These are phyloP conservation scores for Ormyrus pomaceus DNA, from an alignment of 2,888 invertebrate species.

Conservation along the genomic window DNA sequence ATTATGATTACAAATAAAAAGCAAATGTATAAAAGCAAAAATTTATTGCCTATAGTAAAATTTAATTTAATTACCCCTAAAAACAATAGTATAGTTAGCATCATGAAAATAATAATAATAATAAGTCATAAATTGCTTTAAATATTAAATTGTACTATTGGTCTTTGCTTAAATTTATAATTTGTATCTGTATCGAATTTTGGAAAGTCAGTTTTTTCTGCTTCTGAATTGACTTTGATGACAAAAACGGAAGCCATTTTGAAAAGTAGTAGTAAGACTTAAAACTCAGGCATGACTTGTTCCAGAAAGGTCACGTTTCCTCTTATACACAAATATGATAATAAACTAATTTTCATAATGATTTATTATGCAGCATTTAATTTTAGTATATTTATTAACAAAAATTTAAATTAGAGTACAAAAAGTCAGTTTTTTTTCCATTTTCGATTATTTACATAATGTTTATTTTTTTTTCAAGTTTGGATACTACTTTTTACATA, in stretches of 20 bases:
- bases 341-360: not conserved
- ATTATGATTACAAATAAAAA: constrained; percentile 25
- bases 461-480: not conserved
- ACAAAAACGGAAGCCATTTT: no score
- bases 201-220: constrained; percentile 23
- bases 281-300: no score
- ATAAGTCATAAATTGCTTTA: constrained; percentile 35
- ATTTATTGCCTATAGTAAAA: not conserved
- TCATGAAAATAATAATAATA: constrained; percentile 39
- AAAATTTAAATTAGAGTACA: no score
- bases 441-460: not conserved
- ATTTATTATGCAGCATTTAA: no score
- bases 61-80: constrained; percentile 57
- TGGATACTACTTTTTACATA: no score
- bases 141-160: constrained; percentile 15
- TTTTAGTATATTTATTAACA: no score
- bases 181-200: constrained; percentile 55
- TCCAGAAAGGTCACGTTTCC: no score
- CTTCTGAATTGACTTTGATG: not conserved
- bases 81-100: constrained; percentile 50
- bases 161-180: constrained; percentile 44
- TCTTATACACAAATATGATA: no score
- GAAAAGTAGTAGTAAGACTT: no score
- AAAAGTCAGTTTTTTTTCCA: no score
- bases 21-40: not conserved